Conservation (phyloP, 1,140 invertebrate genomes). For the Aphelinus certus region DNA sequence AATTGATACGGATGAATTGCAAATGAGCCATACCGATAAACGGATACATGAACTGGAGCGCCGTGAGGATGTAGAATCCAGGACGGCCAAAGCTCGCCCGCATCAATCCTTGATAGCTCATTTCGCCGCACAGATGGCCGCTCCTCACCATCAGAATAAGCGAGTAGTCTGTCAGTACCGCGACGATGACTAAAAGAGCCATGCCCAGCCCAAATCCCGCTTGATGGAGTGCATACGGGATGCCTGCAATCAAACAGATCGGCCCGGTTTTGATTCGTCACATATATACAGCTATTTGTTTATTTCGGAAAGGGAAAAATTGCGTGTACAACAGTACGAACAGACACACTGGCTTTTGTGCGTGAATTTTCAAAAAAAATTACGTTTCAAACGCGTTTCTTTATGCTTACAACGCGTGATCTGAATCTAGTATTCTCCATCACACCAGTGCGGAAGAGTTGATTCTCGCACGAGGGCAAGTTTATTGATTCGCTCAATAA, state of each 20-base stretch:
- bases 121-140: slow-evolving; percentile 82
- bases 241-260: slow-evolving; percentile 67
- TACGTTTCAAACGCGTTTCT: too few relatives aligned
- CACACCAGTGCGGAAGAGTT: too few relatives aligned
- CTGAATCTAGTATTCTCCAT: too few relatives aligned
- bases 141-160: slow-evolving; percentile 84
- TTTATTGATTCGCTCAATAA: too few relatives aligned
- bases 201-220: slow-evolving; percentile 84
- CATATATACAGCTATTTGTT: too few relatives aligned
- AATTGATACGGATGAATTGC: slow-evolving; percentile 17
- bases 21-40: slow-evolving; percentile 76
- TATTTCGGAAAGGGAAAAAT: too few relatives aligned
- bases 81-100: slow-evolving; percentile 82
- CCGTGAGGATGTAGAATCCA: slow-evolving; percentile 81
- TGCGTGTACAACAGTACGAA: too few relatives aligned
- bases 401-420: too few relatives aligned
- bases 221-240: slow-evolving; percentile 84
- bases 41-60: slow-evolving; percentile 86
- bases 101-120: slow-evolving; percentile 88
- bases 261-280: too few relatives aligned
- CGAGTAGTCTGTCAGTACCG: slow-evolving; percentile 85
- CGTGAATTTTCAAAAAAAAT: too few relatives aligned
- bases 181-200: slow-evolving; percentile 78
- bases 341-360: too few relatives aligned
- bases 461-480: too few relatives aligned